Base-by-base conservation (phyloP, 2,113 vertebrate species). In the Progne subis region DNA sequence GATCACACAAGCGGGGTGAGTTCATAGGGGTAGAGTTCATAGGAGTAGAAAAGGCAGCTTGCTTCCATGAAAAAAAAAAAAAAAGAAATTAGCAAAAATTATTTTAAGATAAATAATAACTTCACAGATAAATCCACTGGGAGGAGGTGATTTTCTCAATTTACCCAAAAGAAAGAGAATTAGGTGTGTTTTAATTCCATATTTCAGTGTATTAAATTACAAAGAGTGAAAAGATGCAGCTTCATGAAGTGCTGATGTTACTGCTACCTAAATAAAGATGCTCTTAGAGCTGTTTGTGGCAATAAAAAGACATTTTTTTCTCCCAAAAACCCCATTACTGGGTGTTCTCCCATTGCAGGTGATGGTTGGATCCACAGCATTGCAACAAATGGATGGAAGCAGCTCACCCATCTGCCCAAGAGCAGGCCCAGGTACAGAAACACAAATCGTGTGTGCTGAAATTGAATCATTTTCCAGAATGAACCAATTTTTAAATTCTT, bases 361-460 rank as follows among this genome's bases (percentile, higher is more conserved):
- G 99, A 99, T 76, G 98, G 98, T 12, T 99, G 99, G 99, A 96
- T 99, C 97, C 98, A 99, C 95, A 98, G 98, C 94, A 68, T 98
- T 46, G 91, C 97, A 79, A 98, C 98, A 64, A 99, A 98, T 52
- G 98, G 97, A 95, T 99, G 99, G 99, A 98, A 97, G 86, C 98
- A 99, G 75, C 95, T 99, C 29, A 98, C 98, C 56, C 98, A 99
- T 94, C 98, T 98, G 49, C 98, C 98, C 78, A 98, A 98, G 96
- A 98, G 98, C 86, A 99, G 98, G 90, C 99, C 99, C 61, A 98
- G 99, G 99, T 99, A 98, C 52, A 94, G 47, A 32, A 53, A 88
- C 60, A 23, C 7, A 84, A 34, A 39, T 39, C 14, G 5, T 12
- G 18, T 18, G 81, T 85, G 82, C 74, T 97, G 68, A 56, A 60